phyloP scores from a whole-genome alignment of 1,140 invertebrate species.

The Drosophila leontia region DNA sequence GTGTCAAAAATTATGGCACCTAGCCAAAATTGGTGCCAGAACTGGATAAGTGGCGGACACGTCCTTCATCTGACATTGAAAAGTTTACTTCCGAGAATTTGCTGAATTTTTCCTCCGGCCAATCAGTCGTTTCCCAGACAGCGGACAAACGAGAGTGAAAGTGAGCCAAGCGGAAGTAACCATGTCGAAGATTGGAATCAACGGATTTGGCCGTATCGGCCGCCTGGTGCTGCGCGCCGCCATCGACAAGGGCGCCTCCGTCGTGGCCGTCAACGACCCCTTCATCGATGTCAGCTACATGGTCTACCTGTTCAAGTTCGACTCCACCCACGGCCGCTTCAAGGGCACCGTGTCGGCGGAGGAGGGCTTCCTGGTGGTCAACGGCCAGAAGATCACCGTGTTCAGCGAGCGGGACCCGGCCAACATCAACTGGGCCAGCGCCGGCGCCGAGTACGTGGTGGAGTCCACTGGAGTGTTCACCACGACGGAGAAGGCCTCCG shows the following conservation, averaged over 20 bases:
- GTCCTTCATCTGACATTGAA: conserved; percentile 21
- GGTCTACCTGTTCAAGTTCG: conserved; percentile 19
- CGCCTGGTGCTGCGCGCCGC: conserved; percentile 14
- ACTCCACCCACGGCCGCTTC: conserved; percentile 18
- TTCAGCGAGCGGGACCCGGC: conserved; percentile 15
- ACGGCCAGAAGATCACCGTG: conserved; percentile 16
- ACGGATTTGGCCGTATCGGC: conserved; percentile 18
- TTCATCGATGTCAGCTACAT: conserved; percentile 19
- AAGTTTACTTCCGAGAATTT: conserved; percentile 11
- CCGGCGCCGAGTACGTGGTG: conserved; percentile 15
- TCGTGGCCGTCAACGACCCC: conserved; percentile 12
- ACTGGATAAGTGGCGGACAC: conserved; percentile 10
- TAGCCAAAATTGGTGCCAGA: background rate
- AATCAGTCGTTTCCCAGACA: conserved; percentile 17
- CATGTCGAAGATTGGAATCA: conserved; percentile 24
- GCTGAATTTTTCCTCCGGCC: background rate
- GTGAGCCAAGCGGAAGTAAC: conserved; percentile 14
- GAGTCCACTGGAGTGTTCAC: conserved; percentile 17
- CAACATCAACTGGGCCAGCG: conserved; percentile 18
- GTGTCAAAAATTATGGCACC: conserved; percentile 2
- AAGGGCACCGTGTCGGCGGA: conserved; percentile 16
- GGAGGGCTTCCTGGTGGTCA: conserved; percentile 15
- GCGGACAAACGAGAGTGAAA: conserved; percentile 20
- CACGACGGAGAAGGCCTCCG: conserved; percentile 7
- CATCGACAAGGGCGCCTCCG: conserved; percentile 8